phyloP scores from a whole-genome alignment of 1,140 invertebrate genomes.

The Brachionus angularis region DNA sequence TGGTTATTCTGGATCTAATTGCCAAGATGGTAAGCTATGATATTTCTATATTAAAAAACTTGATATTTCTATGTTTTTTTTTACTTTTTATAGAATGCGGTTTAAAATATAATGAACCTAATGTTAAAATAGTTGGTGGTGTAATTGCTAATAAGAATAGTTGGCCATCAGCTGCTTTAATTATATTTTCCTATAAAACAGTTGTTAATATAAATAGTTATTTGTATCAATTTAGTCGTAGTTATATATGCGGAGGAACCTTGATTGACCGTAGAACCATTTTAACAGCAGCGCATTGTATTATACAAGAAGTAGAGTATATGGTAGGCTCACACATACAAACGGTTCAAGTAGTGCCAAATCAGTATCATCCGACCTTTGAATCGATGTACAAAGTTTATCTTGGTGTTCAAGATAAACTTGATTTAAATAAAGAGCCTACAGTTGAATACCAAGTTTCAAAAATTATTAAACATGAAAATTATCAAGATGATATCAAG shows the following conservation, averaged over 20 bases:
- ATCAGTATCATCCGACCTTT: background rate
- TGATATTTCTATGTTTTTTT: no score
- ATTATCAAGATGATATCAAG: background rate
- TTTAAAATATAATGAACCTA: background rate
- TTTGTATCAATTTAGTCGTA: slow-evolving; percentile 26
- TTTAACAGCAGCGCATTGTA: slow-evolving; percentile 71
- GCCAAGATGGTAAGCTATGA: no score
- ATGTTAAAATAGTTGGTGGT: background rate
- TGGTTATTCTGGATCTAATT: no score
- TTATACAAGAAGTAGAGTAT: background rate
- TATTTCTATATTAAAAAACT: no score
- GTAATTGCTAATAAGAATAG: background rate
- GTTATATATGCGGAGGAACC: slow-evolving; percentile 67
- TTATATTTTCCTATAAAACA: slow-evolving; percentile 13
- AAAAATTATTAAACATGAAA: slow-evolving; percentile 1
- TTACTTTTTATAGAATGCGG: no score
- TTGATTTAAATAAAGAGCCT: background rate
- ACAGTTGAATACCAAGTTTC: background rate
- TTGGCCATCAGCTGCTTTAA: background rate
- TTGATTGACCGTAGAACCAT: slow-evolving; percentile 69
- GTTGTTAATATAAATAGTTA: background rate
- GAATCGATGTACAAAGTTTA: slow-evolving; percentile 39
- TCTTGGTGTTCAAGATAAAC: slow-evolving; percentile 21
- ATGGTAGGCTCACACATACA: slow-evolving; percentile 28
- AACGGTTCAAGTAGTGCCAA: slow-evolving; percentile 44